These are phyloP conservation scores for Perizoma affinitatum DNA, from an alignment of 2,888 invertebrate genomes.

Conservation along the genomic window DNA sequence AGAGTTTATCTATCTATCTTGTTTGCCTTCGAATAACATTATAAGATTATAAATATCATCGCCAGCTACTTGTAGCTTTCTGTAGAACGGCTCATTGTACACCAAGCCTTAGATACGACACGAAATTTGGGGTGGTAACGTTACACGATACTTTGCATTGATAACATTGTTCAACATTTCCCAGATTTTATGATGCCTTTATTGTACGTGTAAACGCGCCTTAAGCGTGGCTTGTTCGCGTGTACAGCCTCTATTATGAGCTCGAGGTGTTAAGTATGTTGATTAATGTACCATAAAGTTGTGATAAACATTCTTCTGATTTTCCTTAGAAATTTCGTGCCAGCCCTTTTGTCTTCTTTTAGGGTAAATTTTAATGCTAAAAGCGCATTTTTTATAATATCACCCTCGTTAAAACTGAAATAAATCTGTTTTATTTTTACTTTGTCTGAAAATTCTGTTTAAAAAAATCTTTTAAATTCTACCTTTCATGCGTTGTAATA, in stretches of 20 bases:
- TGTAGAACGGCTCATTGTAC: constrained; percentile 37
- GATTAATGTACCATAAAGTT: constrained; percentile 37
- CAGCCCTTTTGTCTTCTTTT: not conserved
- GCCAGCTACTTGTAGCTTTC: too few species aligned
- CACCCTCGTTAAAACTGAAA: too few species aligned
- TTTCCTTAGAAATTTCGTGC: constrained; percentile 18
- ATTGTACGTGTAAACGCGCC: constrained; percentile 50
- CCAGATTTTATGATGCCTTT: constrained; percentile 66
- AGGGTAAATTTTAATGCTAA: too few species aligned
- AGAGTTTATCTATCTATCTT: too few species aligned
- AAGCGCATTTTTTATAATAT: too few species aligned
- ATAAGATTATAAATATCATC: too few species aligned
- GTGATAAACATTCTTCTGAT: constrained; percentile 35
- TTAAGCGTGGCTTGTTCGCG: constrained; percentile 36
- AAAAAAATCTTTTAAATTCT: too few species aligned
- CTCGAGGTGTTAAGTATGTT: constrained; percentile 36
- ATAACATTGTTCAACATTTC: constrained; percentile 76
- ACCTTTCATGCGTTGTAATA: too few species aligned
- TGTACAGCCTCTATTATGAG: constrained; percentile 36
- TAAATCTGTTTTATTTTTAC: too few species aligned
- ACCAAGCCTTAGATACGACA: constrained; percentile 41
- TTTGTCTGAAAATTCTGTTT: too few species aligned
- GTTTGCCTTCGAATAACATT: too few species aligned
- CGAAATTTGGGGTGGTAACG: constrained; percentile 60
- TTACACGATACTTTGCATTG: constrained; percentile 72